These are phyloP conservation scores for Knipowitschia caucasica DNA, from an alignment of 2,797 vertebrate genomes.

Conservation along the genomic window DNA sequence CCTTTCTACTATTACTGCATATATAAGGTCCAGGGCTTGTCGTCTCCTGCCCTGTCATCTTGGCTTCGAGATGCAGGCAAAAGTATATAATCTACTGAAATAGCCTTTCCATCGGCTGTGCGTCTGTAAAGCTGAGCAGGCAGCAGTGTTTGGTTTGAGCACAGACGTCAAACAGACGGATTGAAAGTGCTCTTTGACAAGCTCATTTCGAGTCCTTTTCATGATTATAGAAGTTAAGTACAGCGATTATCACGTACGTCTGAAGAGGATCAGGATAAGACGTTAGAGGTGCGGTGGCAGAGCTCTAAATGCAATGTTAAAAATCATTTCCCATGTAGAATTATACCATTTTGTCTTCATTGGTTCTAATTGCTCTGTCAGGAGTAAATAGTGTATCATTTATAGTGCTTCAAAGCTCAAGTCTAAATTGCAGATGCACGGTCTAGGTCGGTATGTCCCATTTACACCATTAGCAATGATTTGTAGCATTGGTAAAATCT, in stretches of 20 bases:
- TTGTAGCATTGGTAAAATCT: too few relatives aligned
- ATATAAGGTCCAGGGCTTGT: conserved; percentile 8
- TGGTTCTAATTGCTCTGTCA: background rate
- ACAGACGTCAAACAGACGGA: conserved; percentile 26
- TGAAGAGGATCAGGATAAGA: conserved; percentile 17
- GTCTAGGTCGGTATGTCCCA: too few relatives aligned
- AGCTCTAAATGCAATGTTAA: background rate
- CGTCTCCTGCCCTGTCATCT: conserved; percentile 26
- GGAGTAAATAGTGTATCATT: background rate
- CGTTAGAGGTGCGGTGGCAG: conserved; percentile 9
- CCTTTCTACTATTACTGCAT: conserved; percentile 23
- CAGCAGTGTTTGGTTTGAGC: conserved; percentile 30
- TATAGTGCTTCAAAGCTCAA: background rate
- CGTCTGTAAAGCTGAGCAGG: conserved; percentile 40
- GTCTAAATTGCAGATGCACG: too few relatives aligned
- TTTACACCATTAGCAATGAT: too few relatives aligned
- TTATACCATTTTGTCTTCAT: background rate
- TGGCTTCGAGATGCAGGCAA: conserved; percentile 26
- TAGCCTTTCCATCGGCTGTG: conserved; percentile 29
- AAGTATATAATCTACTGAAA: conserved; percentile 57
- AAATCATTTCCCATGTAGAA: background rate
- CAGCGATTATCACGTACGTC: conserved; percentile 5
- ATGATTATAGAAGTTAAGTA: conserved; percentile 10
- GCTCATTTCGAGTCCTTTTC: conserved; percentile 21
- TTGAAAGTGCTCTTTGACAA: conserved; percentile 40